Evolutionary conservation across 2,113 vertebrate genomes (phyloP).

Genomic region (Apaloderma vittatum): DNA sequence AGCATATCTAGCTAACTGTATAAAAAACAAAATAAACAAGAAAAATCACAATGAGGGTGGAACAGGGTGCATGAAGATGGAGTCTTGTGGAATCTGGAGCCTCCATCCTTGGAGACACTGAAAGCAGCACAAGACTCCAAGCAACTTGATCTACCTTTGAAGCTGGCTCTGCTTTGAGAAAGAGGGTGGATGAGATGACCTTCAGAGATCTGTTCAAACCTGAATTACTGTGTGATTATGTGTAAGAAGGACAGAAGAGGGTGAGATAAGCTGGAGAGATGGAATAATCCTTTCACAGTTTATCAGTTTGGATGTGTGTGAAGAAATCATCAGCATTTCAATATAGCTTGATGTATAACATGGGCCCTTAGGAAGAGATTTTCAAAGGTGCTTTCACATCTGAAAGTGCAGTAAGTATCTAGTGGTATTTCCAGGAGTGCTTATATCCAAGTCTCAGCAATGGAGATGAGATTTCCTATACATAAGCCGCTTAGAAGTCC

Average conservation of each 20-base stretch:
- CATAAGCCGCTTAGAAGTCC: not conserved
- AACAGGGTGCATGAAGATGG: not conserved
- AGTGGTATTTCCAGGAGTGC: not conserved
- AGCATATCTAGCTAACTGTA: not conserved
- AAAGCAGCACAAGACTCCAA: not conserved
- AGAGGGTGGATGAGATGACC: not conserved
- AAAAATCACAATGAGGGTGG: not conserved
- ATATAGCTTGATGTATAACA: not conserved
- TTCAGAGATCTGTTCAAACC: not conserved
- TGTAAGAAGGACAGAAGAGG: not conserved
- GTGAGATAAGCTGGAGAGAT: not conserved
- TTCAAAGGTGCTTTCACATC: not conserved
- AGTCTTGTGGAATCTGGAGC: not conserved
- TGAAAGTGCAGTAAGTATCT: not conserved
- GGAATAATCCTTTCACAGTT: not conserved
- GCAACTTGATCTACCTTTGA: not conserved
- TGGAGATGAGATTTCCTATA: not conserved
- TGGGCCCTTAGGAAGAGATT: not conserved
- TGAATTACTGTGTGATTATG: not conserved
- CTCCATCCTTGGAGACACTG: not conserved
- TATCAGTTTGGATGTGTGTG: not conserved
- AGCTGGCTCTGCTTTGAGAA: not conserved
- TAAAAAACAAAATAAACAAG: not conserved
- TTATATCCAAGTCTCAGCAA: not conserved
- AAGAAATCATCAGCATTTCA: not conserved